A percentile compares a stretch with the other conserved stretches of the same genome.
phyloP scores from a whole-genome alignment of 1,140 invertebrate species.

The Belonocnema kinseyi region DNA sequence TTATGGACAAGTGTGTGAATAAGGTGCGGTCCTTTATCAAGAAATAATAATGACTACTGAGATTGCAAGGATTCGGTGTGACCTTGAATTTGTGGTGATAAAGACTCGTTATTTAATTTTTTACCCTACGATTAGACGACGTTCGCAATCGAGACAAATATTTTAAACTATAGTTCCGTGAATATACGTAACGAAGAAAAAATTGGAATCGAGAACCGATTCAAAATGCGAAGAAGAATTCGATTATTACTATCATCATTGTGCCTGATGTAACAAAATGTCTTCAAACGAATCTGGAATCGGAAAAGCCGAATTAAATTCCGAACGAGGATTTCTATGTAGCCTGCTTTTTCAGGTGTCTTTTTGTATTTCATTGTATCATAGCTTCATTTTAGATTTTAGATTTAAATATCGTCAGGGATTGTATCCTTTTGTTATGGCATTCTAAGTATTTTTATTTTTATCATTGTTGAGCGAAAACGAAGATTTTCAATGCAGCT shows the following conservation, averaged over 20 bases:
- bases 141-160: conserved; percentile 37
- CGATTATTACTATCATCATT: conserved; percentile 3
- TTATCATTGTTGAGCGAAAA: conserved; percentile 34
- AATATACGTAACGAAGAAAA: background rate
- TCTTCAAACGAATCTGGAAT: conserved; percentile 13
- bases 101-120: conserved; percentile 60
- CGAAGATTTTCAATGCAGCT: conserved; percentile 15
- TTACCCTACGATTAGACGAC: conserved; percentile 37
- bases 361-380: conserved; percentile 62
- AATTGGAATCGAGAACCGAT: background rate
- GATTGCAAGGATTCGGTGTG: background rate
- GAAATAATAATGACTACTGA: conserved; percentile 71
- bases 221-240: background rate
- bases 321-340: conserved; percentile 30
- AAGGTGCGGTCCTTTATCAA: conserved; percentile 85
- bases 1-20: conserved; percentile 87
- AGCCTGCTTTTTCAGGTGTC: conserved; percentile 57
- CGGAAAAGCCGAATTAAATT: conserved; percentile 7
- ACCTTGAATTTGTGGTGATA: conserved; percentile 35
- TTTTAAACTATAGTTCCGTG: conserved; percentile 39
- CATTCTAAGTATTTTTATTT: conserved; percentile 48
- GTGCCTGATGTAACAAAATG: conserved; percentile 6
- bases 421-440: conserved; percentile 57
- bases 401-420: conserved; percentile 41
- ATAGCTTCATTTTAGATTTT: conserved; percentile 40